phyloP scores from a whole-genome alignment of 2,888 invertebrate genomes.

The Dermolepida albohirtum region DNA sequence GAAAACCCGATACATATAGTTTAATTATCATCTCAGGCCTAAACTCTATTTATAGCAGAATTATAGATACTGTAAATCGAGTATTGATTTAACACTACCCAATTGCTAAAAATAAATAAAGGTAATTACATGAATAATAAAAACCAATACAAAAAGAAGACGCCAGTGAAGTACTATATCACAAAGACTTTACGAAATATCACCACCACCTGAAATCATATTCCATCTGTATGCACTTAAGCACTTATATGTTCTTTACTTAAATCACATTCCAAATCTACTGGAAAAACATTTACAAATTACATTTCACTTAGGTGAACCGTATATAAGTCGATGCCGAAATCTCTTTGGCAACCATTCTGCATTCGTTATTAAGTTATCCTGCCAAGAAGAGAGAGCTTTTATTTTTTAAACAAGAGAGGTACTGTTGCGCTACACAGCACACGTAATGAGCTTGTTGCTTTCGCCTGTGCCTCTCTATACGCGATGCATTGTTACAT shows the following conservation, averaged over 20 bases:
- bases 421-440: constrained; percentile 42
- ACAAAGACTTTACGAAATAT: too few species aligned
- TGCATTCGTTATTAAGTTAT: constrained; percentile 42
- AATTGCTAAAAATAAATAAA: too few species aligned
- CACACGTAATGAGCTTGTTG: constrained; percentile 45
- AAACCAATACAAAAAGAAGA: too few species aligned
- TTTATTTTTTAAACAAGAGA: constrained; percentile 45
- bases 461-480: constrained; percentile 4
- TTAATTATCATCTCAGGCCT: too few species aligned
- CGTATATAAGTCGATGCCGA: neutral
- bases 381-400: constrained; percentile 43
- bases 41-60: too few species aligned
- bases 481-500: neutral
- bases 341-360: constrained; percentile 45
- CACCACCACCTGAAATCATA: neutral
- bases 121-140: too few species aligned
- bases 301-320: constrained; percentile 13
- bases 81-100: too few species aligned
- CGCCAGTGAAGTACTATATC: too few species aligned
- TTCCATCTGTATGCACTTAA: neutral
- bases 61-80: too few species aligned
- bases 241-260: neutral
- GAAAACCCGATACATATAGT: too few species aligned
- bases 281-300: constrained; percentile 21
- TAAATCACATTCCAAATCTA: constrained; percentile 17